phyloP scores from a whole-genome alignment of 2,113 vertebrate species.

The Lichenostomus cassidix region DNA sequence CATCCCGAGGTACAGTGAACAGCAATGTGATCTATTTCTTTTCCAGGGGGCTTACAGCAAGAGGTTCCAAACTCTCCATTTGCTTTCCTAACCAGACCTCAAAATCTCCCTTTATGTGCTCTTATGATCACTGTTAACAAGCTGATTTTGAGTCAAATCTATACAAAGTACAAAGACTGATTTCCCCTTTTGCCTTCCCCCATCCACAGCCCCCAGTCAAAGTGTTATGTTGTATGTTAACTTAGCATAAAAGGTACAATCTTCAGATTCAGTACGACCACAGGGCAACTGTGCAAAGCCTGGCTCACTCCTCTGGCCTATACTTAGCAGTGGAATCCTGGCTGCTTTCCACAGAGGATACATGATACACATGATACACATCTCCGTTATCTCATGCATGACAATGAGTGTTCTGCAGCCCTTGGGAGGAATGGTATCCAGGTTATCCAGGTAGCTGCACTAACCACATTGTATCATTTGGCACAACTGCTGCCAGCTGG shows the following conservation, averaged over 20 bases:
- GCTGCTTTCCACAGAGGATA: background rate
- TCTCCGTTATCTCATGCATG: slow-evolving; percentile 39
- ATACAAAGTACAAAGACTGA: fast-evolving
- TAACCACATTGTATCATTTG: background rate
- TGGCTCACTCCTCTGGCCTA: background rate
- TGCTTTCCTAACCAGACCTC: background rate
- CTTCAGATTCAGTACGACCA: background rate
- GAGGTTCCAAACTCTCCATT: background rate
- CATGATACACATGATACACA: background rate
- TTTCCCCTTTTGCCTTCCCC: background rate
- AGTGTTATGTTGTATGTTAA: background rate
- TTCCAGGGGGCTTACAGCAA: background rate
- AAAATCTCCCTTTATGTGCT: background rate
- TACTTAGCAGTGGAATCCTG: slow-evolving; percentile 65
- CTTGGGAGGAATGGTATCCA: background rate
- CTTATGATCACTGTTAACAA: background rate
- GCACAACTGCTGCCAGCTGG: background rate
- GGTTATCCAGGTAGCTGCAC: slow-evolving; percentile 45
- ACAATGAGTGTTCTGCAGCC: slow-evolving; percentile 18
- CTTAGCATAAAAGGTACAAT: background rate
- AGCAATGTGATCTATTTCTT: background rate
- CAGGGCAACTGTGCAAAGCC: slow-evolving; percentile 27
- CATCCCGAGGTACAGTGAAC: background rate
- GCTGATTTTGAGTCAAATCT: background rate
- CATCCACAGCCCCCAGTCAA: fast-evolving